Conservation (phyloP, 2,113 vertebrate species). For the Manacus vitellinus region DNA sequence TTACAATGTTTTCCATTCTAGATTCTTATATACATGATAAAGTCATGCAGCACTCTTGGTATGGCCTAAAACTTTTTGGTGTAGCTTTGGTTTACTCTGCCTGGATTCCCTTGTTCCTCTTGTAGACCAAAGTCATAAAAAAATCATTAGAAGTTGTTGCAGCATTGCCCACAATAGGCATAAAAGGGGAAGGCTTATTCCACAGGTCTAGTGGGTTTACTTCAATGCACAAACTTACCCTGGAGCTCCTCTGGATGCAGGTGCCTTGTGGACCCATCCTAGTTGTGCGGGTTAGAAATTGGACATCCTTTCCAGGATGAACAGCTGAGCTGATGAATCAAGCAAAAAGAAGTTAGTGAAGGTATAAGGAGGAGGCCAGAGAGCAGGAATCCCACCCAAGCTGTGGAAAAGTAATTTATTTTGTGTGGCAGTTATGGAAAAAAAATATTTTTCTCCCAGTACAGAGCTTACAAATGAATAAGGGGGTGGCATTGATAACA, state of each 20-base stretch:
- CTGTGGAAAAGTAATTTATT: not conserved
- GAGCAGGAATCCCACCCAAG: not conserved
- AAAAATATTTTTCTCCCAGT: not conserved
- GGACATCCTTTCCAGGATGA: constrained; percentile 35
- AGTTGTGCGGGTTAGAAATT: constrained; percentile 24
- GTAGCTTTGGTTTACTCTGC: not conserved
- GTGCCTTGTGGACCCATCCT: not conserved
- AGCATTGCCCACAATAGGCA: not conserved
- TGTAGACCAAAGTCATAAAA: not conserved
- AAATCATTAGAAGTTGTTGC: not conserved
- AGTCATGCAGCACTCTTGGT: not conserved
- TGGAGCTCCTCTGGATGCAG: not conserved
- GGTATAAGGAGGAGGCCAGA: not conserved
- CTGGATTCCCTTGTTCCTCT: not conserved
- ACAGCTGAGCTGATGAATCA: not conserved
- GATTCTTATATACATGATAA: not conserved
- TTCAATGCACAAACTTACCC: not conserved
- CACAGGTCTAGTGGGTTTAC: not conserved
- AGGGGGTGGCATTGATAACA: not conserved
- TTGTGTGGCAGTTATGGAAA: not conserved
- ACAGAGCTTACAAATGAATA: not conserved
- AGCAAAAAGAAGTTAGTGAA: not conserved
- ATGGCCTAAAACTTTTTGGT: not conserved
- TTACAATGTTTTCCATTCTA: not conserved
- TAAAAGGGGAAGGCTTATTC: not conserved